Evolutionary conservation across 2,113 vertebrate species (phyloP).

Genomic region (Erythrolamprus reginae): DNA sequence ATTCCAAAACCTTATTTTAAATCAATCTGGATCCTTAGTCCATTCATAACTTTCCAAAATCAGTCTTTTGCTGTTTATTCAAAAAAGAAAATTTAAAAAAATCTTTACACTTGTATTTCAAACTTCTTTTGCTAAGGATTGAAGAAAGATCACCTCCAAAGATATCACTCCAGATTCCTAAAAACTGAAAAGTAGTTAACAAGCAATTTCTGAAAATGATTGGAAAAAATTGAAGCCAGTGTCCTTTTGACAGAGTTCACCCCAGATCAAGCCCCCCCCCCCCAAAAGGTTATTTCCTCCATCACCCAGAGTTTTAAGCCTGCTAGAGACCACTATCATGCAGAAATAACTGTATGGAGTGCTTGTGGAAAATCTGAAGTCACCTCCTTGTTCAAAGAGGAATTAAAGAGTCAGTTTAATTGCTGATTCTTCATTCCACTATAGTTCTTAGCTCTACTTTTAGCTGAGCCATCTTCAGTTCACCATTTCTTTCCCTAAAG

Average conservation of each 20-base stretch:
- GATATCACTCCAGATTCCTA: neutral
- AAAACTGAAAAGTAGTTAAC: neutral
- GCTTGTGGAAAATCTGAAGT: neutral
- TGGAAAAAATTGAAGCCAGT: neutral
- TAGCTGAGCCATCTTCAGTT: neutral
- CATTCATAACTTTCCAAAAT: neutral
- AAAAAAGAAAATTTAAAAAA: neutral
- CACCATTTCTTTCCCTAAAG: neutral
- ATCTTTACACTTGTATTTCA: neutral
- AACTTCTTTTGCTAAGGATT: neutral
- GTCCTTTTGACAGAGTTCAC: neutral
- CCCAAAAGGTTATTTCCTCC: neutral
- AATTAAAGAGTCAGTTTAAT: neutral
- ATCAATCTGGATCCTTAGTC: neutral
- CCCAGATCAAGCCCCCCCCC: too few relatives aligned
- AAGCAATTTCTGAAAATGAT: neutral
- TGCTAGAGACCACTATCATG: neutral
- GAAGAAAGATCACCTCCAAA: neutral
- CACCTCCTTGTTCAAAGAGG: too few relatives aligned
- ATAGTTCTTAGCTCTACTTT: neutral
- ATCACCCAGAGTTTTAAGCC: neutral
- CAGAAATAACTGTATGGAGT: neutral
- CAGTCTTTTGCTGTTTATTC: neutral
- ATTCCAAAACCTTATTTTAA: neutral
- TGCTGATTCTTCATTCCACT: neutral